Percentiles rank a stretch among this genome's conserved stretches.
Conservation (phyloP, 2,113 vertebrate species). For the Albula goreensis region DNA sequence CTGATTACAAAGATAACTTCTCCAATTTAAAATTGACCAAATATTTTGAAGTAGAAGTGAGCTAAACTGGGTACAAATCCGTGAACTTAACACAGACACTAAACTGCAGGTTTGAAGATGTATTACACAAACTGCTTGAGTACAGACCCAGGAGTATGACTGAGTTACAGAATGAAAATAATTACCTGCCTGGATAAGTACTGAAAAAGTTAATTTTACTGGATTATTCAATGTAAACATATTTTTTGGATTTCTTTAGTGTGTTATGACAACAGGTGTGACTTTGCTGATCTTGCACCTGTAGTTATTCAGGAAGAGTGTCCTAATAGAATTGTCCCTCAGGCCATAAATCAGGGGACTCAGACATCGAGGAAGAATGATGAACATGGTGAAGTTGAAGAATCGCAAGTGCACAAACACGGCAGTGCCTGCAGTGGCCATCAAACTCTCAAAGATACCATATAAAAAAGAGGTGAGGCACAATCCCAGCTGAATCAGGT, state of each 20-base stretch:
- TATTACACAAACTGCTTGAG: too few species aligned
- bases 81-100: too few species aligned
- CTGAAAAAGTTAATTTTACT: too few species aligned
- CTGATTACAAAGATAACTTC: too few species aligned
- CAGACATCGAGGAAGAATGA: constrained; percentile 43
- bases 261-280: constrained; percentile 45
- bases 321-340: constrained; percentile 38
- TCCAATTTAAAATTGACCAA: too few species aligned
- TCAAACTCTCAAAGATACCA: constrained; percentile 14
- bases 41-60: too few species aligned
- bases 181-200: too few species aligned
- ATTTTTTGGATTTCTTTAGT: constrained; percentile 38
- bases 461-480: constrained; percentile 26
- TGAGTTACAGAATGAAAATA: too few species aligned
- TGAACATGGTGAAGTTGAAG: constrained; percentile 20
- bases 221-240: background rate
- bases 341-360: constrained; percentile 48
- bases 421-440: background rate
- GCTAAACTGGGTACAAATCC: too few species aligned
- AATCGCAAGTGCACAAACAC: constrained; percentile 14
- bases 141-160: too few species aligned
- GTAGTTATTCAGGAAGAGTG: constrained; percentile 30
- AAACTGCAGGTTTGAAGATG: too few species aligned
- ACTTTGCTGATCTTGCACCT: background rate
- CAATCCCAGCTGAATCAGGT: constrained; percentile 27